Evolutionary conservation across 1,140 invertebrate species (phyloP).

Genomic region (Euura lappo): DNA sequence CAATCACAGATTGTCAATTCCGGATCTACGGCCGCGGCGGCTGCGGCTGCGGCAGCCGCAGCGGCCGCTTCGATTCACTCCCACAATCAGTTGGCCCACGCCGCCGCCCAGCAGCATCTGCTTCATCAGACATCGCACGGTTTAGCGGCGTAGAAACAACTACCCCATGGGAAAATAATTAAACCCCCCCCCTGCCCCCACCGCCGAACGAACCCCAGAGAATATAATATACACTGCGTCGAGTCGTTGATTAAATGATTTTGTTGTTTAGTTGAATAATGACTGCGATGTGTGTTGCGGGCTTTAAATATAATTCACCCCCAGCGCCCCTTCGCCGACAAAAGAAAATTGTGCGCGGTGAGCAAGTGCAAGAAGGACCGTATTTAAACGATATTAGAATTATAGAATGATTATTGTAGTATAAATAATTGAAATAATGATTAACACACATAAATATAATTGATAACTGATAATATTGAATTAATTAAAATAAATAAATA

Average conservation of each 20-base stretch:
- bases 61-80: constrained; percentile 33
- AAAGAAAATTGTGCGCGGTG: too few relatives aligned
- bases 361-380: too few relatives aligned
- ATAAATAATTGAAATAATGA: background rate
- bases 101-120: constrained; percentile 48
- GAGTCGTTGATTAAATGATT: too few relatives aligned
- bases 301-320: too few relatives aligned
- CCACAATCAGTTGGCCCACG: constrained; percentile 49
- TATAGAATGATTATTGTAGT: too few relatives aligned
- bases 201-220: background rate
- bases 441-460: constrained; percentile 27
- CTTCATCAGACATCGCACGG: constrained; percentile 56
- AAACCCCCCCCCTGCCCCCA: background rate
- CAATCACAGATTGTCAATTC: constrained; percentile 36
- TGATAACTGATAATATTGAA: too few relatives aligned
- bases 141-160: constrained; percentile 43
- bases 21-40: constrained; percentile 23
- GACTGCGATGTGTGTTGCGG: too few relatives aligned
- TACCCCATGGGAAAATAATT: background rate
- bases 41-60: constrained; percentile 31
- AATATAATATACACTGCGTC: background rate
- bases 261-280: too few relatives aligned
- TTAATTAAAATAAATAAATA: too few relatives aligned
- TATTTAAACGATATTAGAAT: too few relatives aligned
- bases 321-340: too few relatives aligned